These are phyloP conservation scores for Cylindroiulus punctatus DNA, from an alignment of 2,888 invertebrate genomes.

Conservation along the genomic window DNA sequence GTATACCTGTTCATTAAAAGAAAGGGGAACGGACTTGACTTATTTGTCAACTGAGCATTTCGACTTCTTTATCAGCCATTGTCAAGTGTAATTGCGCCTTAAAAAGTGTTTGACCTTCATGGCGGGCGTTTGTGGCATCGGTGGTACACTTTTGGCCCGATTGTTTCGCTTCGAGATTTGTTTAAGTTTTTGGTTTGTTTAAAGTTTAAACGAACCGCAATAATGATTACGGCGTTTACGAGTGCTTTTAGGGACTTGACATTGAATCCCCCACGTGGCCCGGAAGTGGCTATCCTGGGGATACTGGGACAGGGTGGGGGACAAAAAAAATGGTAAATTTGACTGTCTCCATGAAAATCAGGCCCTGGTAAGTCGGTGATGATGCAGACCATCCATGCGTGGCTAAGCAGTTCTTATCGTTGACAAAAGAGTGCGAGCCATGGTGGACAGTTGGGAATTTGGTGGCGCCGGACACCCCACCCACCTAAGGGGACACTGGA, in stretches of 20 bases:
- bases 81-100: constrained; percentile 27
- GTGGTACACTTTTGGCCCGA: constrained; percentile 7
- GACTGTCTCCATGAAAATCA: constrained; percentile 2
- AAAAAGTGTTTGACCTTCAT: constrained; percentile 3
- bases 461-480: constrained; percentile 34
- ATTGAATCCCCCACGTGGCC: constrained; percentile 40
- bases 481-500: constrained; percentile 32
- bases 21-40: constrained; percentile 17
- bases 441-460: constrained; percentile 34
- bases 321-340: neutral
- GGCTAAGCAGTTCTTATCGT: neutral
- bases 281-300: constrained; percentile 4
- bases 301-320: neutral
- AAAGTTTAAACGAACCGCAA: constrained; percentile 42
- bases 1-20: neutral
- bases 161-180: neutral
- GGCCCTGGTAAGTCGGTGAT: constrained; percentile 1
- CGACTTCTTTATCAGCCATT: neutral
- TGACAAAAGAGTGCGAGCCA: constrained; percentile 7
- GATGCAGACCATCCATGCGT: constrained; percentile 26
- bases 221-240: constrained; percentile 36
- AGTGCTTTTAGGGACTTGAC: constrained; percentile 31
- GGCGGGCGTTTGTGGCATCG: neutral
- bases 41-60: constrained; percentile 30
- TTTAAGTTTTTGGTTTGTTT: constrained; percentile 31